Percentiles rank a stretch among this genome's conserved stretches.
These are phyloP conservation scores for Mionectes olivaceus DNA, from an alignment of 2,797 vertebrate species.

Conservation along the genomic window DNA sequence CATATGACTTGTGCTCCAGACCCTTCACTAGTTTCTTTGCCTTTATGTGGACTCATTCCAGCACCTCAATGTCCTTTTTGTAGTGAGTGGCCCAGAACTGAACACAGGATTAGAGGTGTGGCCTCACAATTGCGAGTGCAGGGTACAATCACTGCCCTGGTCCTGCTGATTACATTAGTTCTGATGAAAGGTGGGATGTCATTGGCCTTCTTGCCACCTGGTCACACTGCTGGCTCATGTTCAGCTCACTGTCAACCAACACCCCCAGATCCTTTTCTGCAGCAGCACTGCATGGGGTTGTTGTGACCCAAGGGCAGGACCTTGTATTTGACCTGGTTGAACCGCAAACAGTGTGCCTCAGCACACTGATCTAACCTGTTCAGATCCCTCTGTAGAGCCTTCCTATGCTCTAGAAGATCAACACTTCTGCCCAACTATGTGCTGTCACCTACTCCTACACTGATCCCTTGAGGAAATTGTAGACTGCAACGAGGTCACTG, in stretches of 20 bases:
- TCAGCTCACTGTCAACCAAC: background rate
- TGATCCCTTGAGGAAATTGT: accelerated
- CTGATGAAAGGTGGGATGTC: background rate
- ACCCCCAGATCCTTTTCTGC: background rate
- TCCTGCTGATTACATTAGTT: background rate
- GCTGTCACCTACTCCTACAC: too few species aligned
- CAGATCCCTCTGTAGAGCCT: background rate
- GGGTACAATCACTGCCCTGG: too few species aligned
- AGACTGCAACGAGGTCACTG: background rate
- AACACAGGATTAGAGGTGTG: background rate
- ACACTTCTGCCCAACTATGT: too few species aligned
- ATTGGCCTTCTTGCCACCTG: background rate
- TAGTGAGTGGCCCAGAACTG: background rate
- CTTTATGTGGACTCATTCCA: background rate
- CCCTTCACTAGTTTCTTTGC: background rate
- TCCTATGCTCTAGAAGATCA: background rate
- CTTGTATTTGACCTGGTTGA: background rate
- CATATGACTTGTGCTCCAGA: background rate
- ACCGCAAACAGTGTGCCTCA: background rate
- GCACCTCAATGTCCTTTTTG: background rate
- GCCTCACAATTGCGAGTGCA: background rate
- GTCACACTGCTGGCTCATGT: background rate
- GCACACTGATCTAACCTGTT: background rate
- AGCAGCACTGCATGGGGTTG: background rate
- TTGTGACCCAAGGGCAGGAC: background rate